Base-by-base conservation (phyloP, 2,113 vertebrate species). In the Psophia crepitans region DNA sequence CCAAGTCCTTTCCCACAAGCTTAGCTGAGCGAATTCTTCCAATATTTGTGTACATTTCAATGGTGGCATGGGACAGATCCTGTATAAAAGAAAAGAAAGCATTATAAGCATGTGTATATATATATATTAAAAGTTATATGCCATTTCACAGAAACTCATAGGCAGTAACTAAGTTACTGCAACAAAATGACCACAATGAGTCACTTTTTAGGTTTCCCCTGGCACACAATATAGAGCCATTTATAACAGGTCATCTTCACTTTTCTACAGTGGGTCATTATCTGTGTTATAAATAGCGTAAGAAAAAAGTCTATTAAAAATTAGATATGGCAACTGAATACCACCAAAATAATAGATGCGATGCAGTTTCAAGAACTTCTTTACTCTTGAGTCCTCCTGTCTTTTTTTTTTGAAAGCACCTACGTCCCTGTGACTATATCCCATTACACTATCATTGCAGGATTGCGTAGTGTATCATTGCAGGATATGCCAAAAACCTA, bases 1-100 rank as follows among this genome's bases (percentile, higher is more conserved):
- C 99, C 97, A 99, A 97, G 85, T 99, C 99, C 96, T 99, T 99
- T 71, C 99, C 99, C 92, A 99, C 98, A 53, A 99, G 98, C 46
- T 98, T 98, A 73, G 99, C 99, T 22, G 99, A 99, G 15, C 99
- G 98, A 90, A 98, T 96, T 90, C 99, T 98, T 80, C 99, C 98
- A 56, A 99, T 99, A 79, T 98, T 98, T 22, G 96, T 98, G 93
- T 99, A 99, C 99, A 99, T 99, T 94, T 99, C 99, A 96, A 99
- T 99, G 92, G 99, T 99, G 58, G 99, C 98, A 39, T 99, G 99
- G 81, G 99, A 99, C 80, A 99, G 98, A 84, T 99, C 99, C 99
- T 99, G 98, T 77, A 80, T 54, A 90, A 84, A 74, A 97, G 54
- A 58, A 44, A 96, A 92, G 6, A 91, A 89, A 87, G 5, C 63